phyloP scores from a whole-genome alignment of 2,797 vertebrate species.

The Cygnus olor region DNA sequence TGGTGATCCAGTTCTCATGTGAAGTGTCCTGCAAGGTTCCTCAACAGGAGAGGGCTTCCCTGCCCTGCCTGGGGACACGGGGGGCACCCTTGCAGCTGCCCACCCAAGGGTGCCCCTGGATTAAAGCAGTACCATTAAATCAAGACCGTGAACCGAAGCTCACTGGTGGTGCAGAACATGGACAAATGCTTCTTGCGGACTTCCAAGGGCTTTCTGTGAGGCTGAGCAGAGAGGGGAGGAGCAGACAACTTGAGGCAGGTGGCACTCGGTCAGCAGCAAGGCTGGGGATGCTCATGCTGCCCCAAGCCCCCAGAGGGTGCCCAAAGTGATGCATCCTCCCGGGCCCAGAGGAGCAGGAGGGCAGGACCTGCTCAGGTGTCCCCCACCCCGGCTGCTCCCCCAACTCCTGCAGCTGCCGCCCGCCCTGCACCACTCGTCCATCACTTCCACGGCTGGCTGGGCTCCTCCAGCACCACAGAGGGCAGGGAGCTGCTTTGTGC shows the following conservation, averaged over 20 bases:
- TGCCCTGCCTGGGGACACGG: neutral
- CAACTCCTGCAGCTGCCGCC: too few species aligned
- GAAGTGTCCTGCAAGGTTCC: neutral
- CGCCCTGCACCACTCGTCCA: too few species aligned
- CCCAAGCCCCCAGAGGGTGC: rapidly evolving
- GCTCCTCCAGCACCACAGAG: neutral
- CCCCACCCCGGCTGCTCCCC: too few species aligned
- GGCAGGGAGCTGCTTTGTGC: neutral
- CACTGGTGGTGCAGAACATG: rapidly evolving
- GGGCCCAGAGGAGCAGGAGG: too few species aligned
- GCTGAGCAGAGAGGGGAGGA: rapidly evolving
- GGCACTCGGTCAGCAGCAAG: rapidly evolving
- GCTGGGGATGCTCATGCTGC: neutral
- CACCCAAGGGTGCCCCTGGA: neutral
- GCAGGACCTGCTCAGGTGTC: too few species aligned
- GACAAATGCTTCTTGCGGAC: neutral
- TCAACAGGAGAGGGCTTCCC: neutral
- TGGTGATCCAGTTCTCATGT: rapidly evolving
- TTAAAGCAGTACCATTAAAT: rapidly evolving
- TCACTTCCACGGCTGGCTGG: too few species aligned
- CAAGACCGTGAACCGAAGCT: rapidly evolving
- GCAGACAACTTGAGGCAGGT: neutral
- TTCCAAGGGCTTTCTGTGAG: rapidly evolving
- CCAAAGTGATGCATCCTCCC: too few species aligned
- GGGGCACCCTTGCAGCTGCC: neutral